A percentile compares a stretch with the other conserved stretches of the same genome.
Evolutionary conservation across 2,888 invertebrate species (phyloP).

Genomic region (Zygogramma bicolorata): DNA sequence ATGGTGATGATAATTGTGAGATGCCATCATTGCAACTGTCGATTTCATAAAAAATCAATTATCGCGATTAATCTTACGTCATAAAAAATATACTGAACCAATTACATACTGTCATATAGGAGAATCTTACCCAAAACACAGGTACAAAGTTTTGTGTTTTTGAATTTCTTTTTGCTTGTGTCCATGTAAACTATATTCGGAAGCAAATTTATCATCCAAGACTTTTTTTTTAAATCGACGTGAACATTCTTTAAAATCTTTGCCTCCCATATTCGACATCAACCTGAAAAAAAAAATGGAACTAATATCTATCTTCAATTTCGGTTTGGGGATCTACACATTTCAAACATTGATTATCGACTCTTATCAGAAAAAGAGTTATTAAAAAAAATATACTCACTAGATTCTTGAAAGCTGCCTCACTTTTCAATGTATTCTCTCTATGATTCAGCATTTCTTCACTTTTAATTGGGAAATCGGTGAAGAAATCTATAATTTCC

Average conservation of each 20-base stretch:
- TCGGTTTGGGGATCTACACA: too few species aligned
- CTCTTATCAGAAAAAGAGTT: too few species aligned
- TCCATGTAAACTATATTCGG: background rate
- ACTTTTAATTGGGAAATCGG: background rate
- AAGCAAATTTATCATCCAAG: slow-evolving; percentile 1
- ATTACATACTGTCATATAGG: background rate
- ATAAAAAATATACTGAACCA: background rate
- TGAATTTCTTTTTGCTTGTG: background rate
- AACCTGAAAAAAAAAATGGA: background rate
- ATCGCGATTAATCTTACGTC: background rate
- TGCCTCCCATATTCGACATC: slow-evolving; percentile 2
- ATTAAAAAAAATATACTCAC: background rate
- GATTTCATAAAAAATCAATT: background rate
- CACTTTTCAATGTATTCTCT: background rate
- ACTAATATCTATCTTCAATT: too few species aligned
- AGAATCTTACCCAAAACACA: background rate
- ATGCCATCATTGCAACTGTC: background rate
- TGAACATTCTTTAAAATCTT: slow-evolving; percentile 6
- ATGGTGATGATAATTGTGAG: background rate
- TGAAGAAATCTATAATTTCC: background rate
- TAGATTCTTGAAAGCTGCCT: background rate
- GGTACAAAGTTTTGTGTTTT: background rate
- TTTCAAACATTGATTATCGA: too few species aligned
- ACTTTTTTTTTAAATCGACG: background rate
- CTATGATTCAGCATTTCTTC: background rate